phyloP scores from a whole-genome alignment of 2,888 invertebrate species.

The Dichetophora obliterata region DNA sequence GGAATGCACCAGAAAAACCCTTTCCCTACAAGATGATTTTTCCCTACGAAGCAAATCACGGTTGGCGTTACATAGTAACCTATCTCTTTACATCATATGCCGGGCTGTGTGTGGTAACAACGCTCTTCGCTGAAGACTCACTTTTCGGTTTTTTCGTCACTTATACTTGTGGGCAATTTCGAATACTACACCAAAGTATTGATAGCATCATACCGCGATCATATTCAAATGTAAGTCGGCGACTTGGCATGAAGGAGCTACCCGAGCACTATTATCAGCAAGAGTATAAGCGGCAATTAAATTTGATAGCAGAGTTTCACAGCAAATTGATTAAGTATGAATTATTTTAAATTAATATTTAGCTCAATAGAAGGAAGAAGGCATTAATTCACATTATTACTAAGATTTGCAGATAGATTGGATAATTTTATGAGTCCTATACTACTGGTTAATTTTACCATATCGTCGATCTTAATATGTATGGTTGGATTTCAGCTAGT shows the following conservation, averaged over 20 bases:
- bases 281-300: slow-evolving; percentile 51
- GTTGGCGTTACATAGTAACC: slow-evolving; percentile 61
- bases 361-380: not conserved
- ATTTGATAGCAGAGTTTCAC: slow-evolving; percentile 60
- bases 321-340: slow-evolving; percentile 61
- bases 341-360: not conserved
- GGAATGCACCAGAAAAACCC: slow-evolving; percentile 56
- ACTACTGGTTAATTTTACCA: slow-evolving; percentile 64
- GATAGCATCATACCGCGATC: slow-evolving; percentile 53
- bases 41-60: slow-evolving; percentile 62
- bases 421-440: slow-evolving; percentile 68
- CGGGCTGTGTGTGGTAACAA: slow-evolving; percentile 67
- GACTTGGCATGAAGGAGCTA: slow-evolving; percentile 26
- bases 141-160: slow-evolving; percentile 67
- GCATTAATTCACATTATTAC: slow-evolving; percentile 7
- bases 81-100: slow-evolving; percentile 66
- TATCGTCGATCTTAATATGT: slow-evolving; percentile 67
- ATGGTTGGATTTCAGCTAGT: slow-evolving; percentile 69
- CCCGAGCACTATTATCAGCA: slow-evolving; percentile 39
- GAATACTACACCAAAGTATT: slow-evolving; percentile 62
- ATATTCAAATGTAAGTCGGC: slow-evolving; percentile 43
- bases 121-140: slow-evolving; percentile 67
- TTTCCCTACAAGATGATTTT: slow-evolving; percentile 69
- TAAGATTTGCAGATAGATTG: slow-evolving; percentile 61
- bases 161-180: slow-evolving; percentile 66